Percentiles rank a stretch among this genome's conserved stretches.
Conservation (phyloP, 2,113 vertebrate genomes). For the Xenus cinereus region DNA sequence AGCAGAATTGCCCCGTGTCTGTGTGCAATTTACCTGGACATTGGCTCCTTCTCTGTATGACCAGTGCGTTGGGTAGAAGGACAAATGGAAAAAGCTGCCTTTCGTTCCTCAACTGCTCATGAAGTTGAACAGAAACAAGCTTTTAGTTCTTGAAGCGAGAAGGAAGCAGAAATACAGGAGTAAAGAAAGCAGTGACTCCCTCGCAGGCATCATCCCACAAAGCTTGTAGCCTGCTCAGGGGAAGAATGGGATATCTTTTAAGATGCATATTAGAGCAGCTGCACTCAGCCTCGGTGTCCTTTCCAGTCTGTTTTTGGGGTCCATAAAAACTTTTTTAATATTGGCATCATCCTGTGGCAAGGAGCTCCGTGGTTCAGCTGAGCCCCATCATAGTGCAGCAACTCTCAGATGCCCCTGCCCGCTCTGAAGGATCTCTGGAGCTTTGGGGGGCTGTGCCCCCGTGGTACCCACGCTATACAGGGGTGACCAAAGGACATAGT, state of each 20-base stretch:
- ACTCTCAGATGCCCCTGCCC: background rate
- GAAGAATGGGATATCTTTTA: background rate
- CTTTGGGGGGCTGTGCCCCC: background rate
- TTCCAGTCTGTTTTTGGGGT: background rate
- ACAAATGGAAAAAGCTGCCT: background rate
- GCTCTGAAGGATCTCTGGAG: background rate
- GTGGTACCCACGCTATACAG: too few species aligned
- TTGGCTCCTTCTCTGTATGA: background rate
- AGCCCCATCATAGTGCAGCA: background rate
- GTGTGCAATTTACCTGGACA: accelerated
- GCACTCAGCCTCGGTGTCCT: background rate
- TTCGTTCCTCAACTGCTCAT: background rate
- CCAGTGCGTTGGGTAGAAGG: background rate
- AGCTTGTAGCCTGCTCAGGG: background rate
- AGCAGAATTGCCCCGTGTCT: background rate
- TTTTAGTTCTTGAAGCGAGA: background rate
- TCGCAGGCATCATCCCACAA: background rate
- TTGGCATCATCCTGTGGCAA: background rate
- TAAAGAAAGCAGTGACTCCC: background rate
- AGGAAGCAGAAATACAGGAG: background rate
- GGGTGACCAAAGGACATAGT: background rate
- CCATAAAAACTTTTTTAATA: background rate
- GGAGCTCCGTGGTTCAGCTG: background rate
- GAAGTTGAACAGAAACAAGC: background rate
- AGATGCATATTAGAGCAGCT: background rate